These are phyloP conservation scores for Epinephelus cyanopodus DNA, from an alignment of 2,113 vertebrate species.

Conservation along the genomic window DNA sequence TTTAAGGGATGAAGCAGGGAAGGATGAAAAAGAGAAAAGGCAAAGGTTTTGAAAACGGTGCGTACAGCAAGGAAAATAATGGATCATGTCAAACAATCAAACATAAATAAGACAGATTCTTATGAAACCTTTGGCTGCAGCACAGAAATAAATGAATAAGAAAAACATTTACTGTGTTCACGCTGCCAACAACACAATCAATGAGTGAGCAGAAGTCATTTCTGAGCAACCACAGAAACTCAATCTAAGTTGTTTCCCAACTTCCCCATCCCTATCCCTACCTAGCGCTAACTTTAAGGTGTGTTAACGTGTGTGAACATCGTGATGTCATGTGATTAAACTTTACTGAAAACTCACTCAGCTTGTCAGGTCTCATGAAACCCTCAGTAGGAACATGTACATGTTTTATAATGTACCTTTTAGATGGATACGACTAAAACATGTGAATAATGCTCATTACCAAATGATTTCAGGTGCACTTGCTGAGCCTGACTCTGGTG, in stretches of 20 bases:
- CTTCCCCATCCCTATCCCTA: neutral
- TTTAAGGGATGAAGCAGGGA: neutral
- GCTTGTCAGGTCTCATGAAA: too few species aligned
- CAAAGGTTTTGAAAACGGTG: too few species aligned
- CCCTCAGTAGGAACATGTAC: too few species aligned
- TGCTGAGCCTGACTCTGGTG: too few species aligned
- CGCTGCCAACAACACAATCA: conserved; percentile 1
- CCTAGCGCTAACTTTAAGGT: neutral
- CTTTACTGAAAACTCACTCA: too few species aligned
- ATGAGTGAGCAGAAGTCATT: neutral
- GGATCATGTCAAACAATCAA: neutral
- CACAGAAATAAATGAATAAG: neutral
- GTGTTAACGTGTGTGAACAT: neutral
- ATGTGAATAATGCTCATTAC: too few species aligned
- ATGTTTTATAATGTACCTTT: too few species aligned
- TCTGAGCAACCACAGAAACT: neutral
- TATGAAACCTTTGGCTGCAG: neutral
- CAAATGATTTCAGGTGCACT: too few species aligned
- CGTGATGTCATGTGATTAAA: neutral
- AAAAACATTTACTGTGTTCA: neutral
- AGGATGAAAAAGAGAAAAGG: neutral
- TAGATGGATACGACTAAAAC: too few species aligned
- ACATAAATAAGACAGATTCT: neutral
- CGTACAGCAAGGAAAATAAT: neutral
- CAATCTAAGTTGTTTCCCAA: neutral